Evolutionary conservation across 2,113 vertebrate species (phyloP), one percentile per base, ranked within the genome.

Genomic region (Leucopternis melanops): DNA sequence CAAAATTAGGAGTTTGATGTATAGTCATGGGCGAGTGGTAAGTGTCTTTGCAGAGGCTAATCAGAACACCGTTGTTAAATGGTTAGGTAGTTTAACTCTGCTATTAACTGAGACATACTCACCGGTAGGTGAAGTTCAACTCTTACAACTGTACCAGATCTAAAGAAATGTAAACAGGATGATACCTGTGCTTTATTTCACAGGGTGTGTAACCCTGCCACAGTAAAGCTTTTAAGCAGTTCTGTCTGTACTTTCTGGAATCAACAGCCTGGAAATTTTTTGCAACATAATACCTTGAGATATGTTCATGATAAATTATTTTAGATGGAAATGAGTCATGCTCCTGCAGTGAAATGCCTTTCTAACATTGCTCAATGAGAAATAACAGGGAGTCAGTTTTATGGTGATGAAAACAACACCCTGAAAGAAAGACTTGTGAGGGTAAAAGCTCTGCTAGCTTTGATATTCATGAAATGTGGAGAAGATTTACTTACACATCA

Each of bases 331-430:
- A 77, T 93, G 49, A 88, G 58, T 93, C 62, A 85, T 62, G 6
- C 5, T 94, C 8, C 90, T 85, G 66, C 40, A 80, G 34, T 72
- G 78, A 95, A 89, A 93, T 69, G 52, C 52, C 70, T 65, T n/a
- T 61, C 58, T 87, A 32, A 94, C 91, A 90, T 69, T 87, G 74
- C 49, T 82, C 70, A 77, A 2, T 73, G 77, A 80, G 73, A 94
- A 95, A 92, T 91, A 90, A 65, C n/a, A 79, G 8, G 40, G 27
- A 95, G 66, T 91, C 78, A 66, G 70, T 80, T 96, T 97, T 93
- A 94, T 82, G 74, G 66, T 85, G 92, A 92, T 91, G 86, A 42
- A 93, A 96, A 90, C 54, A 89, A 44, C 44, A 49, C 22, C 58
- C 69, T 66, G 58, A 91, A 87, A 87, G 81, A 85, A 88, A 86